Evolutionary conservation across 1,140 invertebrate species (phyloP).

Genomic region (Adoxophyes honmai): DNA sequence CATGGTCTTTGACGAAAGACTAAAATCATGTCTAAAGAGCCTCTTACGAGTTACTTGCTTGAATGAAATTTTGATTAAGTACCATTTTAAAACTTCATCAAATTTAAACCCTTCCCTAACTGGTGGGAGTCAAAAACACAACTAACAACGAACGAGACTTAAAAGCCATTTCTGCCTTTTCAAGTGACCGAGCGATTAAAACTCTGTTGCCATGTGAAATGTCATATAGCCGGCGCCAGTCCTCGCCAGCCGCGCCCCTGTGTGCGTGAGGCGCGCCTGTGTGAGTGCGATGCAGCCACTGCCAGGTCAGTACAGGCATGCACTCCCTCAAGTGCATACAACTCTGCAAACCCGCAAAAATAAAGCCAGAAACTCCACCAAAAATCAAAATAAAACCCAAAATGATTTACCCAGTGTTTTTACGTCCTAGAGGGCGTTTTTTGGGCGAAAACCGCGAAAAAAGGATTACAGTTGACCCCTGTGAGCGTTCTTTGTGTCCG

Average conservation of each 20-base stretch:
- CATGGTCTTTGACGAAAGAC: no score
- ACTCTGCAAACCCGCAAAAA: neutral
- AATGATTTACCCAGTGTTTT: neutral
- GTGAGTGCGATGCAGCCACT: slow-evolving; percentile 2
- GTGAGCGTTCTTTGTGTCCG: neutral
- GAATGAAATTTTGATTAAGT: no score
- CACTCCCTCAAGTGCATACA: slow-evolving; percentile 5
- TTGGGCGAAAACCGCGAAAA: neutral
- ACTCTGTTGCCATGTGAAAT: slow-evolving; percentile 1
- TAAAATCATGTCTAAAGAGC: no score
- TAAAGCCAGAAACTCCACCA: neutral
- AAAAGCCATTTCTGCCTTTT: no score
- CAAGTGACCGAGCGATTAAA: neutral
- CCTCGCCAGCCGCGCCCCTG: neutral
- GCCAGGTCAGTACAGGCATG: slow-evolving; percentile 1
- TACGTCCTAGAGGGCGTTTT: neutral
- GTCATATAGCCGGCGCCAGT: neutral
- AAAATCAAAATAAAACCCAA: neutral
- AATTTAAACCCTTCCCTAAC: no score
- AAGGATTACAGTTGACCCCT: slow-evolving; percentile 1
- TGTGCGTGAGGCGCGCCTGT: neutral
- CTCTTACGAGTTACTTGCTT: no score
- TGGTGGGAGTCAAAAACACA: no score
- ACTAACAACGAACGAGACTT: no score
- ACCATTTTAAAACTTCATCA: no score